Base-by-base conservation (phyloP, 2,888 invertebrate genomes). In the Drosophila kambysellisi region DNA sequence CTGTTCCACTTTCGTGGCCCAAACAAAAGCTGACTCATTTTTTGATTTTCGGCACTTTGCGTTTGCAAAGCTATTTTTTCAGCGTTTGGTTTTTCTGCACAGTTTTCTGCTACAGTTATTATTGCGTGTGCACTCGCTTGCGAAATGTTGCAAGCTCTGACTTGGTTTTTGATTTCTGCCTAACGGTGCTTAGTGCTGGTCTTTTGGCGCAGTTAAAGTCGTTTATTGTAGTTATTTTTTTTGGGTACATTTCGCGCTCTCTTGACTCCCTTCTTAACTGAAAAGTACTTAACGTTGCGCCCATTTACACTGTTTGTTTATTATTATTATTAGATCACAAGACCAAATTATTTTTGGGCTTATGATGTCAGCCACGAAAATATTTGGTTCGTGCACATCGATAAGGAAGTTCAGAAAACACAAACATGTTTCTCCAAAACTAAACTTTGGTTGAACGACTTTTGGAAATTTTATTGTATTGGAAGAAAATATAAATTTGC, bases 41-140 rank as follows among this genome's bases (percentile, higher is more conserved):
- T 61, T 71, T 32, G 52, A 61, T 54, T 78, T 68, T 74, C 41
- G 74, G 63, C 61, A 29, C 33, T 54, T 63, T 46, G 15, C 46
- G 46, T 46, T 46, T 46, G 46, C 8, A 8, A 15, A 25, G 4
- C 46, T n/a, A n/a, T n/a, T 41, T 46, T 43, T 30, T 20, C 12
- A 35, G 48, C 39, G 15, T 29, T 29, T 29, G 8, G 57, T 30
- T 35, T 33, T 74, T 75, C 81, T 59, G 77, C 73, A 68, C 64
- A 60, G 65, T 61, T 70, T 77, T 79, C 79, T 74, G 79, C 83
- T 88, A 89, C 88, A 78, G 88, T 86, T 88, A 77, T 72, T 85
- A 66, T 81, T 82, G 75, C 73, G 76, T 77, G 70, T 74, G 68
- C 68, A 64, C 60, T 72, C 72, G 56, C 76, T 83, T 82, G 82